Evolutionary conservation across 2,888 invertebrate genomes (phyloP), one percentile per base, ranked within the genome.

Genomic region (Agrilus biguttatus): DNA sequence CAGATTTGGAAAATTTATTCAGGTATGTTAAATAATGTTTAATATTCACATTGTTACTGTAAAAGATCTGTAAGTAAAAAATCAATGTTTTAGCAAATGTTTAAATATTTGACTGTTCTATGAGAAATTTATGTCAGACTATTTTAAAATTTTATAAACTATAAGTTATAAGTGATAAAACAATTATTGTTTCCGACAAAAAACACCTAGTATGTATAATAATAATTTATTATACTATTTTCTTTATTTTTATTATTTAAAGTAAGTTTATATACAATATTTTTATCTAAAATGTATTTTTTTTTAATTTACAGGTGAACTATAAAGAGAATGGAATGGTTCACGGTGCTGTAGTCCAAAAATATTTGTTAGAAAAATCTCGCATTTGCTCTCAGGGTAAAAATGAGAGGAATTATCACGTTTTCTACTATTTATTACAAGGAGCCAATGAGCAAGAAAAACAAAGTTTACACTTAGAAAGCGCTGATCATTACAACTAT

Each of bases 261-360:
- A 5, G 21, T 21, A 5, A 5, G 21, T 21, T 21, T 21, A 21
- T 21, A 4, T 17, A 17, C 3, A 6, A 3, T 21, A 6, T 21
- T 21, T 7, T 7, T 21, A 21, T 4, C 17, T 2, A 21, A 21
- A 21, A 21, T 21, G 21, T 34, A 17, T 13, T 37, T 37, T 41
- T 39, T 17, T 40, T n/a, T n/a, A n/a, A 59, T 58, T 19, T 28
- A 19, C 17, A 14, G 14, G 64, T 95, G 54, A 92, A 92, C 69
- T 96, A 95, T 67, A 88, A 91, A 62, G 93, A 93, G 70, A 95
- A 95, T 78, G 95, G 96, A 55, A 92, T 93, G 88, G 93, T 95
- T 17, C 92, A 93, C 60, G 95, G 95, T 54, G 93, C 95, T 38
- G 89, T 93, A 50, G 93, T 95, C 45, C 93, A 95, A 68, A 95